Evolutionary conservation across 2,113 vertebrate genomes (phyloP).

Genomic region (Paradisaea rubra): DNA sequence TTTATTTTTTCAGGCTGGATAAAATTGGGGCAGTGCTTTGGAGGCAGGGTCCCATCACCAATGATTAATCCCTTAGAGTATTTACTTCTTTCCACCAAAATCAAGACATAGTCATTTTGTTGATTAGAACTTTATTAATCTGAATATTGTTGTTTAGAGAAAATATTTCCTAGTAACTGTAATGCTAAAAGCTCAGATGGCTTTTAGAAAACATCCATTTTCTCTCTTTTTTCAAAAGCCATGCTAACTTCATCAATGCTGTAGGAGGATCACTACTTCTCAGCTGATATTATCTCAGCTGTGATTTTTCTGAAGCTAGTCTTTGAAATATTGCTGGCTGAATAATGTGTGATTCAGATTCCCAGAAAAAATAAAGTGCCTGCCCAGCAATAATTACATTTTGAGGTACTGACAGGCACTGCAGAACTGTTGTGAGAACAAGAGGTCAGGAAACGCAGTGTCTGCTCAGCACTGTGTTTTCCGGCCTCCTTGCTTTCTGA

Average conservation of each 20-base stretch:
- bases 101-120: background rate
- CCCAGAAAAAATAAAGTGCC: background rate
- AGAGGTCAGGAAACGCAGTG: background rate
- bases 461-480: background rate
- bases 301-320: background rate
- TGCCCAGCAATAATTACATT: slow-evolving; percentile 44
- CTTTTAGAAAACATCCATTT: background rate
- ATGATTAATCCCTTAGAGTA: background rate
- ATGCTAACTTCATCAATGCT: background rate
- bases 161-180: background rate
- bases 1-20: background rate
- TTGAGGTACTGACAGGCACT: background rate
- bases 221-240: background rate
- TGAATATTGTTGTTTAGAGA: background rate
- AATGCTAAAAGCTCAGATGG: background rate
- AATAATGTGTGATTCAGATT: slow-evolving; percentile 42
- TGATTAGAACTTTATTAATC: background rate
- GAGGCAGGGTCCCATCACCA: background rate
- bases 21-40: background rate
- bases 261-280: background rate
- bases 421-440: background rate
- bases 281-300: background rate
- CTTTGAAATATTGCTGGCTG: background rate
- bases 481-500: background rate
- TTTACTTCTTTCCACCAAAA: background rate